phyloP scores from a whole-genome alignment of 2,888 invertebrate genomes.

The Andrena dorsata region DNA sequence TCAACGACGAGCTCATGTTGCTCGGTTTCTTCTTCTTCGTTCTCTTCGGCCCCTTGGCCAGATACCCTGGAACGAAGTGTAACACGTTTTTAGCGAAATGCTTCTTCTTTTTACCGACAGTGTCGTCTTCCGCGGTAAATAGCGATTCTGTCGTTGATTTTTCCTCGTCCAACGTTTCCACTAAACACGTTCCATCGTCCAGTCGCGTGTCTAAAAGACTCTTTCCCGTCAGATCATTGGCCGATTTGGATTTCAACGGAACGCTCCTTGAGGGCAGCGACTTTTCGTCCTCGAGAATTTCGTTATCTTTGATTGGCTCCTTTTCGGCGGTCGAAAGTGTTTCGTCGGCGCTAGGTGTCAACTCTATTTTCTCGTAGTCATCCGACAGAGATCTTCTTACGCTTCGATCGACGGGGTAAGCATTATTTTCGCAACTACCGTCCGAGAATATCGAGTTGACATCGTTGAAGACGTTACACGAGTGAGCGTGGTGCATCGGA shows the following conservation, averaged over 20 bases:
- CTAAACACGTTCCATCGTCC: not conserved
- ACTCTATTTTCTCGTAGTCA: constrained; percentile 62
- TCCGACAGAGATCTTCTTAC: constrained; percentile 12
- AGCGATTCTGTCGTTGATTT: not conserved
- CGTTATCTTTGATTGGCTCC: not conserved
- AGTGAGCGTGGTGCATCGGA: no score
- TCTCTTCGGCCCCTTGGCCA: constrained; percentile 68
- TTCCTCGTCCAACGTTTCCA: not conserved
- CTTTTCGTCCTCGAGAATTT: not conserved
- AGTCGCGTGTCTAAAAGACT: not conserved
- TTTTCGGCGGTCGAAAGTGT: not conserved
- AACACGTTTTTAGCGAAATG: constrained; percentile 76
- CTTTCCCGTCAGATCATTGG: constrained; percentile 25
- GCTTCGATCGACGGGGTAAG: not conserved
- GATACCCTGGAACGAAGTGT: constrained; percentile 74
- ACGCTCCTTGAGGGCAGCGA: not conserved
- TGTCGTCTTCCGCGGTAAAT: not conserved
- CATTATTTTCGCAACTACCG: not conserved
- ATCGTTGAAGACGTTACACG: not conserved
- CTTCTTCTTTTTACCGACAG: constrained; percentile 55
- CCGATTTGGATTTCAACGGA: constrained; percentile 18
- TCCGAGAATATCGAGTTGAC: not conserved
- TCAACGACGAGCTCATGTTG: constrained; percentile 24
- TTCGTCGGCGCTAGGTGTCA: not conserved
- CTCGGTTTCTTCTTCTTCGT: constrained; percentile 59